Percentiles rank a stretch among this genome's conserved stretches.
These are phyloP conservation scores for Metridium senile DNA, from an alignment of 92 coral and sea anemone species.

Conservation along the genomic window DNA sequence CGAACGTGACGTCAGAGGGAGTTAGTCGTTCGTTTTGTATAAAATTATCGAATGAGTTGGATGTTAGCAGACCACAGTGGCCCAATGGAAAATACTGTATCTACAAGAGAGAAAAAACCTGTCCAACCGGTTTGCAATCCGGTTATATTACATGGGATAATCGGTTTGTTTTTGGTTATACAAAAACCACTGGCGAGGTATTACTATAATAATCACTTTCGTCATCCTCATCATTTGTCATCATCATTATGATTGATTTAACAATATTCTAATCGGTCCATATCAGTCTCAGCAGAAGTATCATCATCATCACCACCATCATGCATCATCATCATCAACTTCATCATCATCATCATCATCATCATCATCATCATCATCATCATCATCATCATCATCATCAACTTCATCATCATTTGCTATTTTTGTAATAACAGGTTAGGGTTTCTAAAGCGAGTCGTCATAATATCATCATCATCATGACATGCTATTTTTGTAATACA, in stretches of 20 bases:
- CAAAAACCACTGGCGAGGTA: background rate
- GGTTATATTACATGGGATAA: conserved; percentile 18
- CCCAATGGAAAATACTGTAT: conserved; percentile 19
- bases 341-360: no score
- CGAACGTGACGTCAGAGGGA: conserved; percentile 5
- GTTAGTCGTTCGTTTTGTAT: conserved; percentile 18
- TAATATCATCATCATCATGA: no score
- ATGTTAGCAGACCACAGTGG: conserved; percentile 6
- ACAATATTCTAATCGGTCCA: no score
- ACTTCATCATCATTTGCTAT: no score
- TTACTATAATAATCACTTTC: no score
- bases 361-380: no score
- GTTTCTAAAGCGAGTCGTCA: no score
- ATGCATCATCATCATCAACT: no score
- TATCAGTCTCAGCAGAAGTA: no score
- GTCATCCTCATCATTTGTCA: background rate
- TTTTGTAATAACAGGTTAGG: no score
- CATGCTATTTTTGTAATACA: background rate
- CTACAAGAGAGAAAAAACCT: conserved; percentile 6
- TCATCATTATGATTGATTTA: background rate
- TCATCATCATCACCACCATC: no score
- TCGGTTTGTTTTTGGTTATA: background rate
- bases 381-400: no score
- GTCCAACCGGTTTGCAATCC: conserved; percentile 6
- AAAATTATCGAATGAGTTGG: background rate